Evolutionary conservation across 2,797 vertebrate species (phyloP), one percentile per base, ranked within the genome.

Genomic region (Neostethus bicornis): DNA sequence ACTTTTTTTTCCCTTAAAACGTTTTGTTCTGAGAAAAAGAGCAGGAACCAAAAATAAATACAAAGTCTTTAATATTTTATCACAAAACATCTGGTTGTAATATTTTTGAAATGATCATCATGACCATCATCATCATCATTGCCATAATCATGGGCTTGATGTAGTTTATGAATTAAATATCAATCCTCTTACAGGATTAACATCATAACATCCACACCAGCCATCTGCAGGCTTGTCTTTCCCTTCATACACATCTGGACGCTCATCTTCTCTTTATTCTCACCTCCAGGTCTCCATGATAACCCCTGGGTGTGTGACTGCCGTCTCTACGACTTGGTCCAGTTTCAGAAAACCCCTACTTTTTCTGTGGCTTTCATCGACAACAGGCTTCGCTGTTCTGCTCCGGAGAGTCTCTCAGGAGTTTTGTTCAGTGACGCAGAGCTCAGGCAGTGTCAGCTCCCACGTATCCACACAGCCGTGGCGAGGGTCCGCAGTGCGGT

Each of bases 221-320:
- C 84, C 83, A 87, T 88, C 88, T 87, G 87, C 79, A 81, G 61
- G 57, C 73, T 65, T 59, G 26, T 77, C 76, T 70, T 51, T 78
- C 57, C 53, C 52, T 75, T 70, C 59, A 61, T 20, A 44, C 58
- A 68, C 79, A 85, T 73, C 82, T 75, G 74, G 74, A 74, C 9
- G 12, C 34, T 64, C 1, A 2, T 69, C 52, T 70, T 73, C 8
- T 45, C 60, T 38, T 42, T 75, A 65, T 14, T 52, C 49, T 79
- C 45, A 1, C 39, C 50, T 32, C 48, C 78, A 98, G 96, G 96
- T 80, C 93, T 99, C 49, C 97, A 99, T 83, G 96, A 99, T 88
- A 99, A 99, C 78, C 95, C 96, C 17, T 99, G 96, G 97, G 80
- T 91, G 31, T 99, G 97, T 56, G 96, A 99, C 89, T 99, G 97